A percentile compares a stretch with the other conserved stretches of the same genome.
These are phyloP conservation scores for Cyrtonyx montezumae DNA, from an alignment of 2,113 vertebrate species.

Conservation along the genomic window DNA sequence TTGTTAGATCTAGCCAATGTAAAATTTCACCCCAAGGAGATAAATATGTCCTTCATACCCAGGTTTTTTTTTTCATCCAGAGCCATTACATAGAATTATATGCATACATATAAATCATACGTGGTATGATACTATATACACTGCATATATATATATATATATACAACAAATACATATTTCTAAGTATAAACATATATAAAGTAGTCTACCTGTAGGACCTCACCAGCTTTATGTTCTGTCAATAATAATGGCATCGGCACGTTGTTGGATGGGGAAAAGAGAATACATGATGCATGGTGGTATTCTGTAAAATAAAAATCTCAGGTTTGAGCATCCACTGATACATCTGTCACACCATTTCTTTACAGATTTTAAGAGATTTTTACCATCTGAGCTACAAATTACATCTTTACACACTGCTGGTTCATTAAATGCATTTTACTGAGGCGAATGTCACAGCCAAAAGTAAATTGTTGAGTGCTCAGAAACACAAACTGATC, in stretches of 20 bases:
- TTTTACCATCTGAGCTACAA: constrained; percentile 22
- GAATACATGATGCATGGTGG: not conserved
- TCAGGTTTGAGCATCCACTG: not conserved
- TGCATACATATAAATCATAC: too few species aligned
- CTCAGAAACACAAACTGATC: not conserved
- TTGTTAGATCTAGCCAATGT: not conserved
- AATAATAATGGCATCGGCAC: not conserved
- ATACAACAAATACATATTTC: not conserved
- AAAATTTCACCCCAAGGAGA: not conserved
- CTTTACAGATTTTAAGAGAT: not conserved
- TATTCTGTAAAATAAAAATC: not conserved
- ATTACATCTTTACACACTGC: constrained; percentile 1
- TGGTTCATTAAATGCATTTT: constrained; percentile 44
- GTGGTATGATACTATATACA: not conserved
- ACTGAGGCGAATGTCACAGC: constrained; percentile 8
- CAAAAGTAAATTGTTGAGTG: not conserved
- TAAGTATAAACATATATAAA: not conserved
- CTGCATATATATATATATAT: not conserved
- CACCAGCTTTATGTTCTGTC: not conserved
- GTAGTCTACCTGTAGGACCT: not conserved
- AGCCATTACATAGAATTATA: not conserved
- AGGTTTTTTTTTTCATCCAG: not conserved
- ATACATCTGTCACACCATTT: not conserved
- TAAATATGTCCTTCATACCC: not conserved
- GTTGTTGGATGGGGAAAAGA: not conserved